Evolutionary conservation across 2,888 invertebrate genomes (phyloP), one percentile per base, ranked within the genome.

Genomic region (Carterocephalus palaemon): DNA sequence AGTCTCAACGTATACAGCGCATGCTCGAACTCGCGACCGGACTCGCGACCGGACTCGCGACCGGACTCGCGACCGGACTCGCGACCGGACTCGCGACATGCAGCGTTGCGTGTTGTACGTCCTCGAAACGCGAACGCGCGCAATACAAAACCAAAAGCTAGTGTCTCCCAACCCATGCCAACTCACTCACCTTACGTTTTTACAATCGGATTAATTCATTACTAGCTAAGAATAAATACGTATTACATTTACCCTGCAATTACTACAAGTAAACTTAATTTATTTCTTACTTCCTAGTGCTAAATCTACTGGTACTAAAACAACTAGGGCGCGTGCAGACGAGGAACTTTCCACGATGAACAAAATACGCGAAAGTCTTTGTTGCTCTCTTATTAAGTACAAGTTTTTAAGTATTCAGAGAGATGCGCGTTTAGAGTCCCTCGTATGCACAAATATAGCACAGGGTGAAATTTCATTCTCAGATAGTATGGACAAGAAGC

Each of bases 1-100:
- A 80, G 75, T 79, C 71, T 80, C 80, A 82, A 82, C 75, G 75
- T 69, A 80, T 79, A 85, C 79, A 82, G 84, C 84, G 82, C 85
- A 85, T 85, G 85, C 85, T 83, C 75, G 75, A 68, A 69, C 75
- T 75, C 73, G 61, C 64, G 70, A 75, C 76, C 77, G 73, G 64
- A 70, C 61, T 53, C 59, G 61, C 55, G 55, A 51, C 46, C 46
- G 48, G 64, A 70, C 61, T 53, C 59, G 61, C 55, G 55, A 51
- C 46, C 75, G 75, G 68, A 69, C 75, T 75, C 73, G 61, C 64
- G 70, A 75, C 76, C 77, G 73, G 64, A 70, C 61, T 53, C 59
- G 61, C 55, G 55, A 51, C 46, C 46, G 48, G n/a, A n/a, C 17
- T 36, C 37, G 31, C 19, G 29, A 28, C 54, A 59, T 56, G 57